Evolutionary conservation across 35 echinoderm and acorn worm species (phyloP).

Genomic region (Patiria miniata): DNA sequence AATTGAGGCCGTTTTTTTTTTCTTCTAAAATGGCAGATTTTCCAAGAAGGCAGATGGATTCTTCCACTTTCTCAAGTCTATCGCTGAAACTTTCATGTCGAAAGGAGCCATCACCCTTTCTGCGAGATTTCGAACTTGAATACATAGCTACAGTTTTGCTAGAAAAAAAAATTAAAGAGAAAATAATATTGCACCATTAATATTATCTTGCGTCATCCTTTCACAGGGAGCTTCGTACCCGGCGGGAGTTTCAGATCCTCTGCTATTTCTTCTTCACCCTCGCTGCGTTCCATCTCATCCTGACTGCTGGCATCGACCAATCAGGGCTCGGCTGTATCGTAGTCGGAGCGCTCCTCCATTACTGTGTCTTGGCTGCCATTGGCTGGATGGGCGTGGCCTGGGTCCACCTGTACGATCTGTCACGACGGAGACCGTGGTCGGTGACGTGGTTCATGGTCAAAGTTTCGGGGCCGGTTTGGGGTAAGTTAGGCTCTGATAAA

Average conservation of each 20-base stretch:
- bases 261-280: not conserved
- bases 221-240: not conserved
- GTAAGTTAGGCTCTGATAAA: not conserved
- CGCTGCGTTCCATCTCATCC: not conserved
- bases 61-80: too few relatives aligned
- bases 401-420: constrained; percentile 1
- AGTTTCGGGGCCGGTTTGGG: not conserved
- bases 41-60: too few relatives aligned
- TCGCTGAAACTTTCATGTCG: too few relatives aligned
- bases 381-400: not conserved
- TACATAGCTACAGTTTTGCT: too few relatives aligned
- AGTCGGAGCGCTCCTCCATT: not conserved
- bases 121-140: too few relatives aligned
- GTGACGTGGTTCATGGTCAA: not conserved
- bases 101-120: too few relatives aligned
- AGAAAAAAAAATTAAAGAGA: too few relatives aligned
- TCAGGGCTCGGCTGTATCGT: not conserved
- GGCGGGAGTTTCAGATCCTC: not conserved
- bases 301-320: not conserved
- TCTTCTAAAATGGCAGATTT: too few relatives aligned
- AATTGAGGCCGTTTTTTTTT: too few relatives aligned
- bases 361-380: not conserved
- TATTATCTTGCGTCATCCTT: not conserved
- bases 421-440: not conserved
- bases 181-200: too few relatives aligned